Evolutionary conservation across 2,113 vertebrate genomes (phyloP), one percentile per base, ranked within the genome.

Genomic region (Sapayoa aenigma): DNA sequence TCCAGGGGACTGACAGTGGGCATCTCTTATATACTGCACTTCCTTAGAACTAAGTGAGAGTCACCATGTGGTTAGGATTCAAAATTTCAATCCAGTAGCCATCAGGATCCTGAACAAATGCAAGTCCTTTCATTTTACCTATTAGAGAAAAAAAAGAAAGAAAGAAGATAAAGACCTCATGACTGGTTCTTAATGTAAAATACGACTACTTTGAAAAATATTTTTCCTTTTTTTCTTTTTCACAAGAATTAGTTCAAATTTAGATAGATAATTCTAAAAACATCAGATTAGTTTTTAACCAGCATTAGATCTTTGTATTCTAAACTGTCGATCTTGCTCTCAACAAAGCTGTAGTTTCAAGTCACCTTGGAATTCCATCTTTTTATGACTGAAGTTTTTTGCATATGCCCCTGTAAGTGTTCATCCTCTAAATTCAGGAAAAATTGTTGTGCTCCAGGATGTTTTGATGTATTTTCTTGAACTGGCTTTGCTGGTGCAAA

Each of bases 61-160:
- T 97, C 84, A 98, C 95, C 98, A 99, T 99, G 72, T 97, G 98
- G 95, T 99, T 99, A 31, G 99, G 99, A 98, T 98, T 99, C 96
- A 99, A 97, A 96, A 99, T 99, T 98, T 99, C 99, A 94, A 99
- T 99, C 99, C 99, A 99, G 96, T 99, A 99, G 94, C 99, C 99
- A 86, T 99, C 99, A n/a, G 99, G 99, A 97, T 99, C 99, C 97
- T 99, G 99, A 96, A 99, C 98, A 97, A 99, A 99, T 37, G 99
- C 99, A 96, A 99, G 95, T 59, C 99, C 99, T 98, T 99, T 99
- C 98, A 99, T 99, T 98, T 99, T 99, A 97, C 99, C 99, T 99
- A 92, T 35, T 91, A 35, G 19, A 33, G 11, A 8, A 14, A 25
- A 66, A 22, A 53, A 31, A 31, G n/a, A 44, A 24, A 15, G 2